phyloP scores from a whole-genome alignment of 2,797 vertebrate genomes.

The Nasua narica region DNA sequence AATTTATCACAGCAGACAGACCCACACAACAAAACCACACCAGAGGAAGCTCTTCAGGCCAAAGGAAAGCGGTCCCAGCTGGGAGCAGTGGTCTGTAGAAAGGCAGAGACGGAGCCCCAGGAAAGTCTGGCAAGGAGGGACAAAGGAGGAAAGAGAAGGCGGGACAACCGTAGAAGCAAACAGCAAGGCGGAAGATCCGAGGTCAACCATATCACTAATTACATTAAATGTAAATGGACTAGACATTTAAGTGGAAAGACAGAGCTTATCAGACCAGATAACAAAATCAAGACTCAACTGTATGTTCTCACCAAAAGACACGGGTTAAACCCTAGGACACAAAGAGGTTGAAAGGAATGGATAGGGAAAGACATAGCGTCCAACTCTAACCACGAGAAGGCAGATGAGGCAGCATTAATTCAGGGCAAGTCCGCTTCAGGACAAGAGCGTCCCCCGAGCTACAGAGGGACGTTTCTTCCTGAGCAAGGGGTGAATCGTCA shows the following conservation, averaged over 20 bases:
- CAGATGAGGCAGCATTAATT: background rate
- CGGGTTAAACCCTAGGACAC: background rate
- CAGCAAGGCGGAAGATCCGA: background rate
- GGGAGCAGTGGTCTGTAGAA: background rate
- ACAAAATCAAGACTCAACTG: background rate
- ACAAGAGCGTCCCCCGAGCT: background rate
- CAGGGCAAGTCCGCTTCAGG: background rate
- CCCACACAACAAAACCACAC: background rate
- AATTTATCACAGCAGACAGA: background rate
- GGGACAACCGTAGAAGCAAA: background rate
- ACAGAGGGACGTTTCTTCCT: background rate
- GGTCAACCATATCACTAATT: background rate
- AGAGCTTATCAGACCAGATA: background rate
- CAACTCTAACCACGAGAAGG: background rate
- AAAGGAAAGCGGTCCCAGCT: background rate
- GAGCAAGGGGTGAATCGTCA: background rate
- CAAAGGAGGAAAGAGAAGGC: background rate
- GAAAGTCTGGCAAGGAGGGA: background rate
- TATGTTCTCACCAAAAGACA: background rate
- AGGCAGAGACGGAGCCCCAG: background rate
- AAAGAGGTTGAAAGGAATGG: rapidly evolving
- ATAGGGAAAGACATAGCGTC: background rate
- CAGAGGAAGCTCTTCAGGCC: background rate
- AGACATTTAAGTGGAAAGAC: background rate
- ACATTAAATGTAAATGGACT: background rate